Evolutionary conservation across 1,140 invertebrate species (phyloP), one percentile per base, ranked within the genome.

Genomic region (Lepidotrigona ventralis): DNA sequence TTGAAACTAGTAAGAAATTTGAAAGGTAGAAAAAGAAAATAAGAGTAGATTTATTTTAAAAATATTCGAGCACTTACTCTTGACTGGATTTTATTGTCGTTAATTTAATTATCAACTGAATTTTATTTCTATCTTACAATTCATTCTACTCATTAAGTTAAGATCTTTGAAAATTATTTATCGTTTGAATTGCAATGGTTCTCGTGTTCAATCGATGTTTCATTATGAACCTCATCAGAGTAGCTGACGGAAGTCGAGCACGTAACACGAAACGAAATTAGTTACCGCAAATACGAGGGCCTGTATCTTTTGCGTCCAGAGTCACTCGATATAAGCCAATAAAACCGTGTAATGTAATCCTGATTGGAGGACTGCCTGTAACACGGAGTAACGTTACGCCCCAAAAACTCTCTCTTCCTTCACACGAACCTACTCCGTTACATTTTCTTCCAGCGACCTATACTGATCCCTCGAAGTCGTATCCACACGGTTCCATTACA

Each of bases 281-380:
- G 39, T 83, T 64, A 39, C 39, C 23, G 68, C 68, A 51, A 64
- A n/a, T 64, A n/a, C 17, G n/a, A 51, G 14, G 14, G 21, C 39
- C 54, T 26, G 54, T 4, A 17, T 63, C 39, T 63, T 63, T 66
- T 68, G 46, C 11, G 68, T 64, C 71, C 79, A 78, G 33, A 81
- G 26, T 23, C 71, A 60, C 63, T 86, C 86, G 78, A 89, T 86
- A 86, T 84, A 86, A 89, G 58, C 80, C 83, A 86, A 90, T 91
- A 87, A 90, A 87, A 82, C 58, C 79, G 58, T 85, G 90, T 86
- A 91, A 90, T 86, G 84, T 90, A 90, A 90, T 89, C 85, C 85
- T 91, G 86, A 90, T 91, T 88, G 90, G 85, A 64, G 78, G 81
- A 90, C 84, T 89, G 84, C 84, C 77, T 71, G 70, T 86, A 86